phyloP scores from a whole-genome alignment of 2,797 vertebrate species.

The Falco biarmicus region DNA sequence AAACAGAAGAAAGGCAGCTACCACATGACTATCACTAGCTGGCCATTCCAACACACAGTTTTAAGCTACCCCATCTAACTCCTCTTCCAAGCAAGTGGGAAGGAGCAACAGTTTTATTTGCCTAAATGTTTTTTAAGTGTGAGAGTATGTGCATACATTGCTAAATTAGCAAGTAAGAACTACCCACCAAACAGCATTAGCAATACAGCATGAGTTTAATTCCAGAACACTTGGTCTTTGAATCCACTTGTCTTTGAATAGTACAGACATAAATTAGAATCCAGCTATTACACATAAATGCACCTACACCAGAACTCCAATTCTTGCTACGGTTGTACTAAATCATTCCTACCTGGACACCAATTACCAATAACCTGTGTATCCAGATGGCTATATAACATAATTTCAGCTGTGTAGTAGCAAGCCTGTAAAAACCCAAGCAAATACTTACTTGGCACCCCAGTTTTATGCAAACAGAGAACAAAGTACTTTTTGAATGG shows the following conservation, averaged over 20 bases:
- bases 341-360: not conserved
- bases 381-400: not conserved
- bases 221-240: not conserved
- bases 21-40: not conserved
- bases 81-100: not conserved
- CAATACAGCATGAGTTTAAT: not conserved
- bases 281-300: not conserved
- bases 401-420: not conserved
- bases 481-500: accelerated
- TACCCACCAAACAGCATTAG: not conserved
- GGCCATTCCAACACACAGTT: not conserved
- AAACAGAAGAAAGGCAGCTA: not conserved
- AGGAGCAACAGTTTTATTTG: not conserved
- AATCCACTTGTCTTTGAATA: not conserved
- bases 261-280: not conserved
- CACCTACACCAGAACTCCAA: not conserved
- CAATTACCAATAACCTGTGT: accelerated
- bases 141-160: no score
- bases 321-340: not conserved
- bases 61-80: not conserved
- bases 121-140: not conserved
- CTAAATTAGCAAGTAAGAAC: not conserved
- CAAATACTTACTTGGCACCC: not conserved
- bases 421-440: not conserved
- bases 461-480: not conserved